A percentile compares a stretch with the other conserved stretches of the same genome.
Evolutionary conservation across 2,797 vertebrate genomes (phyloP).

Genomic region (Spondyliosoma cantharus): DNA sequence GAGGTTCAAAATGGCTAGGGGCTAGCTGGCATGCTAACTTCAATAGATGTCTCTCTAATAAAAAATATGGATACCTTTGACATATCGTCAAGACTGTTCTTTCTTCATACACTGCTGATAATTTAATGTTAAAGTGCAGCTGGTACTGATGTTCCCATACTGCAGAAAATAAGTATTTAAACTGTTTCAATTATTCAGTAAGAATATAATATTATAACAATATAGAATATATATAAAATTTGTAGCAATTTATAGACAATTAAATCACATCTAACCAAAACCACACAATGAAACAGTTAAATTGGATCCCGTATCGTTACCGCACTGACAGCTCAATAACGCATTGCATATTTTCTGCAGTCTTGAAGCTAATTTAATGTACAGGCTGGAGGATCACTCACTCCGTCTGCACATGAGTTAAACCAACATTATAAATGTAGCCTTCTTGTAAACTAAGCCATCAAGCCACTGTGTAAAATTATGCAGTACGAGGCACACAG

Average conservation of each 20-base stretch:
- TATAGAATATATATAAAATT: no score
- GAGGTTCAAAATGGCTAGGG: no score
- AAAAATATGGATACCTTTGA: no score
- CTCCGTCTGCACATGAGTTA: constrained; percentile 39
- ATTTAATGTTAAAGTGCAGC: no score
- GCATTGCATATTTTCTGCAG: constrained; percentile 18
- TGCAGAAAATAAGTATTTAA: no score
- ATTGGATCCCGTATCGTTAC: constrained; percentile 13
- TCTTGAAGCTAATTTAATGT: constrained; percentile 20
- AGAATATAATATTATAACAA: no score
- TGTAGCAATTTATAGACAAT: not conserved
- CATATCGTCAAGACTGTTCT: no score
- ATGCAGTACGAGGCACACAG: constrained; percentile 51
- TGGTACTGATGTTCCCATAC: no score
- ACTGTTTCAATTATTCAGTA: no score
- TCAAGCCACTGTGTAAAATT: constrained; percentile 67
- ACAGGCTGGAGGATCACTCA: constrained; percentile 19
- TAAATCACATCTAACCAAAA: constrained; percentile 15
- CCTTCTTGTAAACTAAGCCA: constrained; percentile 66
- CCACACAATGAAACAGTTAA: constrained; percentile 19
- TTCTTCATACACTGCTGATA: no score
- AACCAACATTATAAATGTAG: constrained; percentile 39
- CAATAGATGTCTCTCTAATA: no score
- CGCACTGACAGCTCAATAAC: constrained; percentile 8
- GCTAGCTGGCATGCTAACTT: no score